Base-by-base conservation (phyloP, 2,797 vertebrate genomes). In the Esox lucius region DNA sequence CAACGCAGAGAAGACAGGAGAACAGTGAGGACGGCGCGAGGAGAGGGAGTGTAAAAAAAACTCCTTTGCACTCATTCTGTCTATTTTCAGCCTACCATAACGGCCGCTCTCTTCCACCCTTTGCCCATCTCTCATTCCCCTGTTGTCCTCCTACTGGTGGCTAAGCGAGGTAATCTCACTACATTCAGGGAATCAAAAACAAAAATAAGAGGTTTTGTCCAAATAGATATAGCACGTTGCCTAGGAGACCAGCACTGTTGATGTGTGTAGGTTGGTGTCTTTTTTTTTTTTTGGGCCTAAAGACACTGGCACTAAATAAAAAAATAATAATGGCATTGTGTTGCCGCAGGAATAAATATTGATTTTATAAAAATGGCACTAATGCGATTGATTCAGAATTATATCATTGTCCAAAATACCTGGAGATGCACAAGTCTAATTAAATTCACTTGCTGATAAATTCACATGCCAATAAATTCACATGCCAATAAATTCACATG, bases 51-150 rank as follows among this genome's bases (percentile, higher is more conserved):
- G 83, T 77, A 62, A 76, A 80, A 80, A 83, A 85, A 87, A 78
- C 83, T 82, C 82, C 78, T 85, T 86, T 80, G 89, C 82, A 85
- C 85, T 91, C 87, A 89, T 93, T 93, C 85, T 87, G 76, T 90
- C 91, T 90, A 93, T 94, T 93, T 92, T 89, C 80, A 91, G 87
- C 80, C 78, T 76, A 80, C 88, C 87, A 87, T 80, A 90, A 88
- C 85, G 88, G 74, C 84, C 77, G 75, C 83, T 88, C 84, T 83
- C 83, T 72, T 15, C 82, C 82, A 74, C 81, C 68, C 72, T 80
- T 80, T 76, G 56, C 69, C 39, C 73, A 51, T 84, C 78, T 53
- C 71, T 80, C 76, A 79, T 81, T 75, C 74, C 78, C 81, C 83
- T 88, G 88, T 84, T 78, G 78, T 79, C 87, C 80, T 67, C 76